Evolutionary conservation across 1,140 invertebrate genomes (phyloP), one percentile per base, ranked within the genome.

Genomic region (Habropoda laboriosa): DNA sequence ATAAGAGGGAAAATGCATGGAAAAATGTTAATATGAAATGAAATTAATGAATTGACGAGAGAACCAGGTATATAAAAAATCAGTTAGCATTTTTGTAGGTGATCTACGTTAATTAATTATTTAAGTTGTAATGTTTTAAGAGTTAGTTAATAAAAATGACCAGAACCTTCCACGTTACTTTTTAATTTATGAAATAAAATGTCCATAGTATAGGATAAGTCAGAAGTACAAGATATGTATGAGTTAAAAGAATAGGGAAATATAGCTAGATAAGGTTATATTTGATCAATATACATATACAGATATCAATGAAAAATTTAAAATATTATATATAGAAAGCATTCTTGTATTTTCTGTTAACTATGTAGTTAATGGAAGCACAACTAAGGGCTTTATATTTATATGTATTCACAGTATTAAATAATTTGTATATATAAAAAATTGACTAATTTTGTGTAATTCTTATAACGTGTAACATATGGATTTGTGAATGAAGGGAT

Each of bases 51-150:
- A 55, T 76, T 55, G 4, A 49, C 38, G 64, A 61, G 24, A 53
- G 58, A 64, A 68, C 45, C 66, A 76, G 55, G 61, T 63, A 81
- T 45, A 73, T 60, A 61, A 75, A 86, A 82, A 77, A 84, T 89
- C 76, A 79, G 72, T 87, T 82, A 86, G 84, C 86, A 89, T 90
- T 90, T 89, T 86, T 24, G 55, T 86, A 90, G 86, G 87, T 88
- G 89, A 83, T 78, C 73, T 92, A 91, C 88, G 83, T 80, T 89
- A 90, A 87, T 75, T 79, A 78, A 88, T 82, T 92, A 89, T 88
- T 89, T 92, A 91, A 92, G 88, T 90, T 92, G 91, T 92, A 91
- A 88, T 92, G 83, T 86, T 89, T 87, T 90, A 90, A 92, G 88
- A 90, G 84, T 81, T 93, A 92, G 90, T 86, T 90, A 90, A 92